Percentiles rank a stretch among this genome's conserved stretches.
Conservation (phyloP, 2,113 vertebrate species). For the Paratilapia polleni region DNA sequence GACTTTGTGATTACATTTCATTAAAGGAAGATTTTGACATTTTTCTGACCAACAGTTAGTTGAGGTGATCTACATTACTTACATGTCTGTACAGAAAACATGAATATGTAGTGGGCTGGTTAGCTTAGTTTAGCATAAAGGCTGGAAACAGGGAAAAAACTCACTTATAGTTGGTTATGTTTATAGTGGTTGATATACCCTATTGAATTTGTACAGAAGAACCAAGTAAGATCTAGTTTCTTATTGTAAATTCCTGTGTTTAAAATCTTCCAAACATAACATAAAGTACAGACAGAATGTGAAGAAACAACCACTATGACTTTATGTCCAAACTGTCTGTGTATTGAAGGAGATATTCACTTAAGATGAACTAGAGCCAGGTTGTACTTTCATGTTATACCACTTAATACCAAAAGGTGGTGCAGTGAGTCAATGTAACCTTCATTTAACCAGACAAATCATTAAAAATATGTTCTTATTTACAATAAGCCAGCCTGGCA, state of each 20-base stretch:
- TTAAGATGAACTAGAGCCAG: not conserved
- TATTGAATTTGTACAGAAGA: fast-evolving
- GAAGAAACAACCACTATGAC: no score
- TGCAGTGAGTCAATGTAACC: not conserved
- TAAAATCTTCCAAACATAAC: not conserved
- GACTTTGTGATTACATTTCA: not conserved
- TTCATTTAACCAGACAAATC: not conserved
- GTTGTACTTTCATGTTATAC: not conserved
- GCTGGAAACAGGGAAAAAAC: no score
- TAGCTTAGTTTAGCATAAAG: not conserved
- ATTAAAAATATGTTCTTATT: not conserved
- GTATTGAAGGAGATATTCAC: not conserved
- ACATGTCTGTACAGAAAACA: not conserved
- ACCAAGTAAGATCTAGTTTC: not conserved
- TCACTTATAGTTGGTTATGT: not conserved
- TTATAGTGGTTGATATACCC: not conserved
- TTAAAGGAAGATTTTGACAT: not conserved
- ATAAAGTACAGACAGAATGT: not conserved
- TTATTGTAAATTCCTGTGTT: not conserved
- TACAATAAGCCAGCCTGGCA: fast-evolving
- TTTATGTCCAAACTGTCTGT: not conserved
- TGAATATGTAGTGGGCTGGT: not conserved
- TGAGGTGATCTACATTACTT: not conserved
- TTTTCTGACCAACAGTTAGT: not conserved
- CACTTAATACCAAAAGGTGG: not conserved